Evolutionary conservation across 2,797 vertebrate species (phyloP).

Genomic region (Schizopygopsis pylzovi): DNA sequence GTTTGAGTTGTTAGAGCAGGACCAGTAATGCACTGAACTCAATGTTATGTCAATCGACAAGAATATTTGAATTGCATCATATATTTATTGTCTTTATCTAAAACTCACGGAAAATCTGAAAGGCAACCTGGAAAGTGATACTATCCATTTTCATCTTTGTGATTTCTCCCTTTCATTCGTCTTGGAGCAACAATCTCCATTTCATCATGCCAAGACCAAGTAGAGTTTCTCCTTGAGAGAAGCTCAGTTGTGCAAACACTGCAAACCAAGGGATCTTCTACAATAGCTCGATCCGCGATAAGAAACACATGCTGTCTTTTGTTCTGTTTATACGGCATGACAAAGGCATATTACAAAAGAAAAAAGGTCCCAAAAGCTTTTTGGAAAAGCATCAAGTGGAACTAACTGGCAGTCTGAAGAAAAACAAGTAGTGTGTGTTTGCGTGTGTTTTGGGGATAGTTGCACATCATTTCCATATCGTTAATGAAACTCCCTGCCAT

Average conservation of each 20-base stretch:
- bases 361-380: constrained; percentile 17
- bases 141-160: background rate
- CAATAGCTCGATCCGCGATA: background rate
- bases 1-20: background rate
- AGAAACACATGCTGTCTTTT: background rate
- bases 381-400: background rate
- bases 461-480: constrained; percentile 69
- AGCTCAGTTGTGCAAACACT: background rate
- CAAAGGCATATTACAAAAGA: background rate
- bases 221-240: background rate
- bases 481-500: constrained; percentile 72
- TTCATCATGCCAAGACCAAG: background rate
- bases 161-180: background rate
- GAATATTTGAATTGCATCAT: background rate
- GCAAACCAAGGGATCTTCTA: background rate
- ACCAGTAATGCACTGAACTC: background rate
- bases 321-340: background rate
- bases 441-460: constrained; percentile 2
- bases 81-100: background rate
- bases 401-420: background rate
- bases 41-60: background rate
- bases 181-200: background rate
- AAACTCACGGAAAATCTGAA: background rate
- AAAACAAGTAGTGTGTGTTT: background rate
- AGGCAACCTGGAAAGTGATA: background rate